Evolutionary conservation across 2,888 invertebrate species (phyloP).

Genomic region (Parnassius apollo): DNA sequence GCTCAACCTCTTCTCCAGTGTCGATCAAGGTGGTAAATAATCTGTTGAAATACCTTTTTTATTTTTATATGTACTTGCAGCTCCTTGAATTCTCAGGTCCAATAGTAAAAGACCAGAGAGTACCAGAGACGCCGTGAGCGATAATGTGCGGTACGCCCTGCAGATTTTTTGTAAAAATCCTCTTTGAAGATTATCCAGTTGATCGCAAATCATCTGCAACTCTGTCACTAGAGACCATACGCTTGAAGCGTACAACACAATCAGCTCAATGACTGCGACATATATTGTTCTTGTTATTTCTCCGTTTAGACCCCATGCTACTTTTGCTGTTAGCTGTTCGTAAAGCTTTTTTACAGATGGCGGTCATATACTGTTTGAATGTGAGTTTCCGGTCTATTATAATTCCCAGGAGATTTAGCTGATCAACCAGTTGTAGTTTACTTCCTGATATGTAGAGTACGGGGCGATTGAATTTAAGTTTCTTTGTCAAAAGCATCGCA

Average conservation of each 20-base stretch:
- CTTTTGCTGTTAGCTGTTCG: slow-evolving; percentile 19
- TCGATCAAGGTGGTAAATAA: no score
- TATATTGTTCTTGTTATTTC: no score
- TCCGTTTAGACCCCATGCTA: slow-evolving; percentile 2
- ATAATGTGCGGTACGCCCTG: slow-evolving; percentile 19
- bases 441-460: neutral
- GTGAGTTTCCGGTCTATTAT: no score
- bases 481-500: slow-evolving; percentile 12
- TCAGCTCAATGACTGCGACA: no score
- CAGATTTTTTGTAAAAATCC: slow-evolving; percentile 16
- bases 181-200: neutral
- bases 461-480: slow-evolving; percentile 5
- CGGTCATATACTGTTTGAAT: slow-evolving; percentile 11
- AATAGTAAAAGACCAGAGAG: slow-evolving; percentile 29
- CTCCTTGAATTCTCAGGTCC: no score
- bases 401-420: no score
- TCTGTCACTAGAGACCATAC: slow-evolving; percentile 4
- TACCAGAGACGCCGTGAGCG: slow-evolving; percentile 20
- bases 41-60: no score
- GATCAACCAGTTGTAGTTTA: no score
- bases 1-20: no score
- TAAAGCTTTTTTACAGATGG: slow-evolving; percentile 16
- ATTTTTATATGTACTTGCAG: no score
- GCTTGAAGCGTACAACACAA: no score
- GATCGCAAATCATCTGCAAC: neutral